Evolutionary conservation across 2,797 vertebrate species (phyloP), one percentile per base, ranked within the genome.

Genomic region (Vipera latastei): DNA sequence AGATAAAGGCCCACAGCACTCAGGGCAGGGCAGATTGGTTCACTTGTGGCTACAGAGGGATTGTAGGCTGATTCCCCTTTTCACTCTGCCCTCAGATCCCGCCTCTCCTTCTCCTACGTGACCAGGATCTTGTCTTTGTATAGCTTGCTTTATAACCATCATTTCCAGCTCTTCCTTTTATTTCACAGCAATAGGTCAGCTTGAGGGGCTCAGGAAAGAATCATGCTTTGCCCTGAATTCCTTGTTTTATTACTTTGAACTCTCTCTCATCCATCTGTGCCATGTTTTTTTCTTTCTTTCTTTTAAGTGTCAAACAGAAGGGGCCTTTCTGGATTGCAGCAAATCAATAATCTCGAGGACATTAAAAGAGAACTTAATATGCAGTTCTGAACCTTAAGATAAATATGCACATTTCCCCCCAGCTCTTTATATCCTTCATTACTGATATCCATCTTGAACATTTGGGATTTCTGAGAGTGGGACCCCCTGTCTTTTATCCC

Each of bases 351-450:
- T 16, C 89, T n/a, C 5, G 8, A 86, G 69, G 65, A 91, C 91
- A 92, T 92, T 94, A 92, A 92, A 92, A 92, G 57, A 85, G 48
- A 91, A 63, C 57, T 9, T 89, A 93, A 91, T 93, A 93, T 65
- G 65, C 92, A 91, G 51, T 86, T 91, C 90, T 89, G 90, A 91
- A 65, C 38, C 38, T 6, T 89, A 85, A 92, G 53, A 90, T 83
- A 94, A 93, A 93, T 93, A 94, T 89, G 69, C 91, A 92, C 60
- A 94, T 92, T 89, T 89, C 2, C 53, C 51, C 59, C 65, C 69
- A 88, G 88, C 89, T 86, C 89, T 92, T 91, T 92, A 89, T 89
- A 83, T 90, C 90, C 93, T 94, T 89, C 55, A 63, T 69, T 69
- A 38, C 69, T 86, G 89, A 90, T 91, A 92, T 44, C 51, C 60